phyloP scores from a whole-genome alignment of 2,888 invertebrate species.

The Gymnoscelis rufifasciata region DNA sequence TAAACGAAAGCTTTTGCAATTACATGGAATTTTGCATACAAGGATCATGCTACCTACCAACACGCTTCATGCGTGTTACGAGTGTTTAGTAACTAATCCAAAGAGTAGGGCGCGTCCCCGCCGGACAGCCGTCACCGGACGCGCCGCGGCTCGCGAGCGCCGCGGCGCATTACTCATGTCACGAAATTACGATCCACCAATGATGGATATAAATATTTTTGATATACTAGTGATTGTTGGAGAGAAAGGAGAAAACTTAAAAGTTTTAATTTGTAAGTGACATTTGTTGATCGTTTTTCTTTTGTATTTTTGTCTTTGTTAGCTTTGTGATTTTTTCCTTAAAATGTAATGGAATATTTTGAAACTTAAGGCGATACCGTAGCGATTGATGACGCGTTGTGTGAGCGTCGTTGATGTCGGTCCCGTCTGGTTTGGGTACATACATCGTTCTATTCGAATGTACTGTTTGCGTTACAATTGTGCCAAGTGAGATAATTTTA shows the following conservation, averaged over 20 bases:
- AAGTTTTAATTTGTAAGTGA: conserved; percentile 76
- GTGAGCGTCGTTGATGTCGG: conserved; percentile 51
- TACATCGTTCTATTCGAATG: conserved; percentile 58
- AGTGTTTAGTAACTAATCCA: conserved; percentile 62
- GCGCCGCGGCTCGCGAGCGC: conserved; percentile 5
- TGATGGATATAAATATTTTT: conserved; percentile 57
- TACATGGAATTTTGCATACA: conserved; percentile 51
- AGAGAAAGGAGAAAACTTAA: conserved; percentile 64
- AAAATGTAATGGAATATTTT: conserved; percentile 50
- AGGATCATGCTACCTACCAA: conserved; percentile 32
- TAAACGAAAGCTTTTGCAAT: conserved; percentile 51
- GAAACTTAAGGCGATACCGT: conserved; percentile 54
- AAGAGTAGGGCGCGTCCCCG: conserved; percentile 39
- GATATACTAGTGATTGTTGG: conserved; percentile 73
- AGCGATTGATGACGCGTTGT: conserved; percentile 53
- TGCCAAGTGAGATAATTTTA: conserved; percentile 77
- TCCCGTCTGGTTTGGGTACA: conserved; percentile 44
- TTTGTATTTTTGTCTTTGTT: conserved; percentile 75
- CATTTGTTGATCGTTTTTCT: conserved; percentile 77
- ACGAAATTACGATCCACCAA: conserved; percentile 22
- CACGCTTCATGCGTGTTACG: conserved; percentile 11
- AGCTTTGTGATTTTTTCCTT: conserved; percentile 72
- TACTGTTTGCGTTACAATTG: conserved; percentile 73
- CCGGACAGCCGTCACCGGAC: conserved; percentile 14
- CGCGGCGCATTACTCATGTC: conserved; percentile 16